These are phyloP conservation scores for Poecilia picta DNA, from an alignment of 2,797 vertebrate species.

Conservation along the genomic window DNA sequence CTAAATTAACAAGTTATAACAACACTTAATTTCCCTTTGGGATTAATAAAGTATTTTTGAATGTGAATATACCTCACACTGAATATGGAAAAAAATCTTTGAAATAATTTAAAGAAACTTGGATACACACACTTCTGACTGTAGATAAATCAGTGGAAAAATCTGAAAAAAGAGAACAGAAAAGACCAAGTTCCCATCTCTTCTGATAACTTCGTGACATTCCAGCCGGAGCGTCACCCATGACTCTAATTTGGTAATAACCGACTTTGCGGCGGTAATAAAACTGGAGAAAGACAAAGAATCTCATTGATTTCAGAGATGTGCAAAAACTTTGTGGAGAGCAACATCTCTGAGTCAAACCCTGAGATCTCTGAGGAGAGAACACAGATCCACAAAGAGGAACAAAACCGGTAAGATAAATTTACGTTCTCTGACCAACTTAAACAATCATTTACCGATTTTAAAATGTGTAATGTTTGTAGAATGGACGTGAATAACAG, in stretches of 20 bases:
- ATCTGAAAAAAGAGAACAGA: not conserved
- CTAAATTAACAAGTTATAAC: too few species aligned
- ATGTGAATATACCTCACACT: not conserved
- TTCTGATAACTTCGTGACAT: constrained; percentile 55
- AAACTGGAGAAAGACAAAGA: constrained; percentile 67
- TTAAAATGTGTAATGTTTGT: not conserved
- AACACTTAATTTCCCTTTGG: too few species aligned
- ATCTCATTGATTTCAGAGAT: constrained; percentile 57
- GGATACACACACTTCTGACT: not conserved
- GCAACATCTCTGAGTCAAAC: constrained; percentile 51
- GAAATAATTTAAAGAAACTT: not conserved
- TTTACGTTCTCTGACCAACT: not conserved
- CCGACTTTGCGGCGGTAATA: constrained; percentile 77
- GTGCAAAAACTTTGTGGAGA: constrained; percentile 32
- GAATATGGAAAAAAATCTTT: not conserved
- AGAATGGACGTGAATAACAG: not conserved
- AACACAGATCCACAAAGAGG: constrained; percentile 24
- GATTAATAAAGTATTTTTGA: too few species aligned
- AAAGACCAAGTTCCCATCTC: not conserved
- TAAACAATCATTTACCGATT: not conserved
- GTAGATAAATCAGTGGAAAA: constrained; percentile 7
- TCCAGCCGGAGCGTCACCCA: constrained; percentile 63
- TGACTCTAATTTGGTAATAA: constrained; percentile 82
- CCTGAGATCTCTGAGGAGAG: constrained; percentile 32
- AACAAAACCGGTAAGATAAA: constrained; percentile 51